A percentile compares a stretch with the other conserved stretches of the same genome.
These are phyloP conservation scores for Cephalotes varians DNA, from an alignment of 2,888 invertebrate species.

Conservation along the genomic window DNA sequence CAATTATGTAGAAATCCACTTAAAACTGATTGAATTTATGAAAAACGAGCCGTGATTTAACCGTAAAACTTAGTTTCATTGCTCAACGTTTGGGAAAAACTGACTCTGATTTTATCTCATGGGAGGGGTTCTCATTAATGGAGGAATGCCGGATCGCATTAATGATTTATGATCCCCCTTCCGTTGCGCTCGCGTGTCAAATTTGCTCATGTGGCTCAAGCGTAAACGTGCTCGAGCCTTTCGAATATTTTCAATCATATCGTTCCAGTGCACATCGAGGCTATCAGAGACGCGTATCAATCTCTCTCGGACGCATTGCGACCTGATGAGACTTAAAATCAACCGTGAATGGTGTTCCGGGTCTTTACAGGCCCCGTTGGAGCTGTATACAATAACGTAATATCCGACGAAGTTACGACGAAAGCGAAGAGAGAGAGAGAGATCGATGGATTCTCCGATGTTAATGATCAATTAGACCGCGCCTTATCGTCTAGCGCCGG, in stretches of 20 bases:
- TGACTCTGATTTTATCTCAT: background rate
- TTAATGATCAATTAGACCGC: conserved; percentile 46
- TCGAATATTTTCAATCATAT: conserved; percentile 38
- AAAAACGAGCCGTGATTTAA: background rate
- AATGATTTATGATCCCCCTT: conserved; percentile 43
- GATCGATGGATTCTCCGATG: conserved; percentile 28
- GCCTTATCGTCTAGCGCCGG: conserved; percentile 4
- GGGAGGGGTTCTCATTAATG: conserved; percentile 28
- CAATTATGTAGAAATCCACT: background rate
- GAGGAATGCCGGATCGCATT: conserved; percentile 29
- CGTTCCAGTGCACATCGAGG: conserved; percentile 37
- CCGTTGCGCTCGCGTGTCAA: conserved; percentile 43
- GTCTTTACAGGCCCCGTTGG: background rate
- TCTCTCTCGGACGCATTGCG: background rate
- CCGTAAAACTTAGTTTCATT: background rate
- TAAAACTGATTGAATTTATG: background rate
- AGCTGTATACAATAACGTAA: conserved; percentile 6
- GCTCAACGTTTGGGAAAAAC: conserved; percentile 5
- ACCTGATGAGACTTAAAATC: background rate
- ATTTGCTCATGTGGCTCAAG: conserved; percentile 10
- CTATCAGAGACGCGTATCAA: conserved; percentile 21
- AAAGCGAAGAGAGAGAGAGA: background rate
- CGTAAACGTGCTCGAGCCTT: background rate
- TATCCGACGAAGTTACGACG: conserved; percentile 13
- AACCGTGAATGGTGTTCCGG: background rate